Evolutionary conservation across 2,113 vertebrate genomes (phyloP).

Genomic region (Porphyrio hochstetteri): DNA sequence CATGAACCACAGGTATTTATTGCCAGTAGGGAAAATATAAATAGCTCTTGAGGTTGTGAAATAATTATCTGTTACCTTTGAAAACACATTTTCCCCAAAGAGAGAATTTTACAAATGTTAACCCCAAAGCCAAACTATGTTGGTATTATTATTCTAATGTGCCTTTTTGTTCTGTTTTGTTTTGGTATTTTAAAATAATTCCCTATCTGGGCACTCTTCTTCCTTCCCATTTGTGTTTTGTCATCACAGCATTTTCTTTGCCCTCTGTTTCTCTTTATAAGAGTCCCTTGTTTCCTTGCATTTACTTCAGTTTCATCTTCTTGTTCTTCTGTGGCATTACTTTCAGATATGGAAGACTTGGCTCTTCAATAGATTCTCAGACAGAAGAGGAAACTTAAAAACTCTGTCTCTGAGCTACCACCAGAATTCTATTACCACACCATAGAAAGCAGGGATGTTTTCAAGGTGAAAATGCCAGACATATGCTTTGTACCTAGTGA

Average conservation of each 20-base stretch:
- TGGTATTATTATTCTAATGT: background rate
- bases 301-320: background rate
- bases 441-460: background rate
- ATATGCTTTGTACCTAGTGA: background rate
- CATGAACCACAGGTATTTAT: background rate
- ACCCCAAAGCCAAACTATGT: slow-evolving; percentile 2
- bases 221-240: background rate
- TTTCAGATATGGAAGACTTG: background rate
- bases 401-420: background rate
- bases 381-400: background rate
- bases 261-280: background rate
- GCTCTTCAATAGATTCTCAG: background rate
- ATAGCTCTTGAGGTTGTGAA: background rate
- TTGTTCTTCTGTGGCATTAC: background rate
- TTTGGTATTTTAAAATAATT: background rate
- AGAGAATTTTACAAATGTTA: slow-evolving; percentile 38
- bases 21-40: background rate
- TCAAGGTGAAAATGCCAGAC: background rate
- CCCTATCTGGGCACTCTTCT: background rate
- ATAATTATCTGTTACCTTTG: slow-evolving; percentile 7
- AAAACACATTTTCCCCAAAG: slow-evolving; percentile 7
- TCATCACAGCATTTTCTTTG: background rate
- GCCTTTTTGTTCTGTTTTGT: background rate
- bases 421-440: background rate
- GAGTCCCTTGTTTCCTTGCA: background rate